phyloP scores from a whole-genome alignment of 2,888 invertebrate genomes.

The Drosophila mayaguana region DNA sequence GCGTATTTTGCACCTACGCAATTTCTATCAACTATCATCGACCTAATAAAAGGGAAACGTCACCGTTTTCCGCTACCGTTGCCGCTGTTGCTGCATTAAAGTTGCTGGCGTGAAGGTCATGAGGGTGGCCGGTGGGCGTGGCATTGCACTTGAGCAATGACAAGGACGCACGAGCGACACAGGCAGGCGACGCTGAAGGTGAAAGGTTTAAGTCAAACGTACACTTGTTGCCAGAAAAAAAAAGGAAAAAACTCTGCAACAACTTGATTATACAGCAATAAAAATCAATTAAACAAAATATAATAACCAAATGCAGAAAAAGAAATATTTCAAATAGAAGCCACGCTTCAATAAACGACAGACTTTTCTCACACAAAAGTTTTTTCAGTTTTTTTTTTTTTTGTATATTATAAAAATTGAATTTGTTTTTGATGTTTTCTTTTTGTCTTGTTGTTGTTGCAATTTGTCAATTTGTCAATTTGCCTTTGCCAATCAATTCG shows the following conservation, averaged over 20 bases:
- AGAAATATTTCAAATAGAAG: conserved; percentile 6
- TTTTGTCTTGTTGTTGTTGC: conserved; percentile 18
- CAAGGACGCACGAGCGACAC: conserved; percentile 56
- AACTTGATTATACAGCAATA: conserved; percentile 66
- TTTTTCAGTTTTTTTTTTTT: not conserved
- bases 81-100: conserved; percentile 58
- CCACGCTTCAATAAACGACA: not conserved
- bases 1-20: conserved; percentile 43
- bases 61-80: conserved; percentile 31
- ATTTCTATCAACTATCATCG: conserved; percentile 65
- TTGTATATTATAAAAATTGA: conserved; percentile 4
- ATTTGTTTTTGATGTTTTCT: conserved; percentile 5
- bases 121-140: conserved; percentile 58
- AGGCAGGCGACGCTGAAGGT: conserved; percentile 39
- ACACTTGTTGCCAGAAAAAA: conserved; percentile 55
- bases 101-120: conserved; percentile 68
- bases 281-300: conserved; percentile 67
- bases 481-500: conserved; percentile 62
- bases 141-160: conserved; percentile 52
- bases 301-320: not conserved
- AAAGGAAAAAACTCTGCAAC: not conserved
- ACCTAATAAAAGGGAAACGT: conserved; percentile 72
- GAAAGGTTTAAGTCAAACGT: conserved; percentile 47
- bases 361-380: conserved; percentile 29
- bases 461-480: conserved; percentile 48